Evolutionary conservation across 2,888 invertebrate species (phyloP), one percentile per base, ranked within the genome.

Genomic region (Tenthredo livida): DNA sequence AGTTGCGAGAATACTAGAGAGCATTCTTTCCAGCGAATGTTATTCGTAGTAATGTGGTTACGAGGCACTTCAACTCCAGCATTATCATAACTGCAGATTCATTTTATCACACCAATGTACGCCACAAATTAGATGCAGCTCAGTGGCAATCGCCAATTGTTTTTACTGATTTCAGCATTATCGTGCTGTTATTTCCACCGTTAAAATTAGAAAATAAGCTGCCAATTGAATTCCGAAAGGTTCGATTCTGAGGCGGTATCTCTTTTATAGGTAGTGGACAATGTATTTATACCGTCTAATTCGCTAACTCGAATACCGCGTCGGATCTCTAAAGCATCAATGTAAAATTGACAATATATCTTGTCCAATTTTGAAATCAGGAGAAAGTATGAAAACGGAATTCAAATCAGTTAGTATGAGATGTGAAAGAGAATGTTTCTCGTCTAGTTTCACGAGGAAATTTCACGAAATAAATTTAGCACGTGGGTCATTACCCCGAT

Each of bases 401-500:
- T 77, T 9, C 15, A 54, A 54, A 54, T 29, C 50, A 21, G 29
- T 50, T 29, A 77, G 54, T 33, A 29, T 6, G 4, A 50, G 17
- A 33, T 29, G 54, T 7, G 33, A n/a, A 77, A 17, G 15, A 77
- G 1, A 29, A 73, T 73, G 10, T 54, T 29, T 77, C n/a, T n/a
- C n/a, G 9, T 77, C 29, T 77, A 40, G 29, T 58, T 80, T 80
- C 21, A 61, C 61, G 37, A 80, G 29, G 10, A 80, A 80, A 61
- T 58, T n/a, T 3, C 12, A 61, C 58, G 80, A 37, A 61, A 61
- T 61, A 80, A 61, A 80, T 58, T 77, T 80, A 40, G 58, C 80
- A 40, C 61, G 40, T 61, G 80, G 80, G 58, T 80, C 80, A 80
- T 80, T 80, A 80, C 58, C 80, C 80, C 80, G 80, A 80, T 80